These are phyloP conservation scores for Numenius phaeopus DNA, from an alignment of 2,797 vertebrate genomes.

Conservation along the genomic window DNA sequence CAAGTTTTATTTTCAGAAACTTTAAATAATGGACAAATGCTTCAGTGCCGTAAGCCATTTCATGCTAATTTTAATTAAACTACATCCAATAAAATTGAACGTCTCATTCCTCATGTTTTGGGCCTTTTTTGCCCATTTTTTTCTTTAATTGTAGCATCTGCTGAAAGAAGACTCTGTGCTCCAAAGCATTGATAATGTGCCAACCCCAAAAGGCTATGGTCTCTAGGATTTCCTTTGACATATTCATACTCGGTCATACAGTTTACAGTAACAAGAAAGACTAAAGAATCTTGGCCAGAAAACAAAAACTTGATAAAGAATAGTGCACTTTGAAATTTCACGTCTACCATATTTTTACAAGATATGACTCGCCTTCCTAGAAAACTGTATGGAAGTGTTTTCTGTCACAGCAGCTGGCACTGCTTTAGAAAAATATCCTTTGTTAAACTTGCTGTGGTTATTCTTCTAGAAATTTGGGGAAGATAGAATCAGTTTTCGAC, in stretches of 20 bases:
- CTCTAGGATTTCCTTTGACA: not conserved
- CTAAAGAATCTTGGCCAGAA: not conserved
- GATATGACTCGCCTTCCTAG: not conserved
- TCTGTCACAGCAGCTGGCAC: not conserved
- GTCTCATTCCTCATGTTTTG: not conserved
- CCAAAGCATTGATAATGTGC: not conserved
- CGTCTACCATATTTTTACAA: not conserved
- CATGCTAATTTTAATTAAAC: not conserved
- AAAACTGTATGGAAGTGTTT: not conserved
- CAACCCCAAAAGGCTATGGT: not conserved
- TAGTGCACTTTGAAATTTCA: not conserved
- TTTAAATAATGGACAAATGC: not conserved
- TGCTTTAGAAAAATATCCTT: not conserved
- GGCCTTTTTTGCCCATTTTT: accelerated
- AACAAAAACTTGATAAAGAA: not conserved
- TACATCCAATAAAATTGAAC: not conserved
- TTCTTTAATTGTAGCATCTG: not conserved
- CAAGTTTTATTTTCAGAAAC: not conserved
- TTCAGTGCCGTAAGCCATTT: not conserved
- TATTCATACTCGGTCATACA: not conserved
- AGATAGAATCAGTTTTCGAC: not conserved
- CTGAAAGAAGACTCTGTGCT: not conserved
- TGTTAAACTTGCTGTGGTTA: not conserved
- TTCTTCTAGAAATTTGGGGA: not conserved
- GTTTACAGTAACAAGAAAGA: not conserved